phyloP scores from a whole-genome alignment of 1,140 invertebrate genomes.

The Aporrectodea caliginosa region DNA sequence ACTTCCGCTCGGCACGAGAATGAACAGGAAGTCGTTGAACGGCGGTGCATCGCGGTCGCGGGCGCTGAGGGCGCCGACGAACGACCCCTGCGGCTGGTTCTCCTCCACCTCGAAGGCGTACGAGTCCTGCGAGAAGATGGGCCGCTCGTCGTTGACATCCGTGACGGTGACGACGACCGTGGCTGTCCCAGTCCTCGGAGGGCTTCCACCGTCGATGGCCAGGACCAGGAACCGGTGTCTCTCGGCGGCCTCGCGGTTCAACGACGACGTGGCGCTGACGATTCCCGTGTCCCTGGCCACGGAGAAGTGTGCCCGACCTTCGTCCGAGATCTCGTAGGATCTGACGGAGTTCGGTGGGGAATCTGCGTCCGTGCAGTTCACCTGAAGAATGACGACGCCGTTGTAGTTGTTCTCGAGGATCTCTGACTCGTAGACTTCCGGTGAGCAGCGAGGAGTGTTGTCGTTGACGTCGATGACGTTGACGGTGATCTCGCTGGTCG shows the following conservation, averaged over 20 bases:
- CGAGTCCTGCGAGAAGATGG: slow-evolving; percentile 25
- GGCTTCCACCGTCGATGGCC: slow-evolving; percentile 32
- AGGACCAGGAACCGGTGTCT: slow-evolving; percentile 38
- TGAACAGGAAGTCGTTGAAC: slow-evolving; percentile 20
- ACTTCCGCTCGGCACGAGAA: not conserved
- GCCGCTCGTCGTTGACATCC: slow-evolving; percentile 84
- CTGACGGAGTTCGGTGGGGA: not conserved
- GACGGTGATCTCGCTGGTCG: slow-evolving; percentile 64
- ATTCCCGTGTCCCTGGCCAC: not conserved
- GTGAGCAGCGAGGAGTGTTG: slow-evolving; percentile 77
- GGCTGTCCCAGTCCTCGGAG: slow-evolving; percentile 67
- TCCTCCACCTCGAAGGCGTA: slow-evolving; percentile 29
- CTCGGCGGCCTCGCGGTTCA: slow-evolving; percentile 10
- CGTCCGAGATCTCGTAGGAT: not conserved
- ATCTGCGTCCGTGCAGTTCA: slow-evolving; percentile 5
- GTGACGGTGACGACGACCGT: slow-evolving; percentile 68
- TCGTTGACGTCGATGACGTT: slow-evolving; percentile 86
- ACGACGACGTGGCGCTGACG: not conserved
- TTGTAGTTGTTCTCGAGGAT: slow-evolving; percentile 11
- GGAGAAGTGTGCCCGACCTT: not conserved
- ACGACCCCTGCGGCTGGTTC: slow-evolving; percentile 28
- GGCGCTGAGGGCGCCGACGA: slow-evolving; percentile 21
- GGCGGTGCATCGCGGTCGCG: slow-evolving; percentile 24
- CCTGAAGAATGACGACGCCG: slow-evolving; percentile 7
- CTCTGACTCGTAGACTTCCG: slow-evolving; percentile 1